Percentiles rank a stretch among this genome's conserved stretches.
Conservation (phyloP, 2,113 vertebrate genomes). For the Cricetomys ansorgei region DNA sequence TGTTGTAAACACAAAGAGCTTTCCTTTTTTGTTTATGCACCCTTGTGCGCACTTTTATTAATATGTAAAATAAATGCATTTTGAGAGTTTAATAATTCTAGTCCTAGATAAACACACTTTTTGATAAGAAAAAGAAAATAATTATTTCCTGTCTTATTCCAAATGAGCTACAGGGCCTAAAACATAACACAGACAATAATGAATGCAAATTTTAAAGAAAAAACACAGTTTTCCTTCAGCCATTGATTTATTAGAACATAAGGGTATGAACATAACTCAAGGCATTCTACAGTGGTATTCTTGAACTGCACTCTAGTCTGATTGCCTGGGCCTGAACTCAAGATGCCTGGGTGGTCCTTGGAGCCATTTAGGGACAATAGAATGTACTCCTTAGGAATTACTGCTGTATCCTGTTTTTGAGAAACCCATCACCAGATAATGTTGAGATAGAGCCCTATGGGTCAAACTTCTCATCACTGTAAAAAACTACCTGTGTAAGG, state of each 20-base stretch:
- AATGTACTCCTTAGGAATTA: background rate
- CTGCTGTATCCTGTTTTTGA: background rate
- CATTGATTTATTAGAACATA: conserved; percentile 46
- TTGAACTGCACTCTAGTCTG: background rate
- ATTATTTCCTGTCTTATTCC: conserved; percentile 74
- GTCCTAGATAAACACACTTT: conserved; percentile 61
- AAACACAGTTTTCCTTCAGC: conserved; percentile 41
- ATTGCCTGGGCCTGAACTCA: background rate
- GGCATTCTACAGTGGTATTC: background rate
- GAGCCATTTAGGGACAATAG: background rate
- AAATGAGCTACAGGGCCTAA: conserved; percentile 64
- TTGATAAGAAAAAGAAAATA: conserved; percentile 37
- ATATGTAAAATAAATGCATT: conserved; percentile 63
- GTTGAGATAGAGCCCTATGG: background rate
- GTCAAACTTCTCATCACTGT: background rate
- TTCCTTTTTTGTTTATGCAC: conserved; percentile 65
- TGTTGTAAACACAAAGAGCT: conserved; percentile 17
- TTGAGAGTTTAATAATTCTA: conserved; percentile 65
- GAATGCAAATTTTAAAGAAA: conserved; percentile 66
- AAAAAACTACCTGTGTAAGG: background rate
- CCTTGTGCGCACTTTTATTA: conserved; percentile 53
- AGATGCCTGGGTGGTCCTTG: background rate
- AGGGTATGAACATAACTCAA: conserved; percentile 17
- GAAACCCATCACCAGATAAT: background rate
- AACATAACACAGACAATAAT: conserved; percentile 68